Evolutionary conservation across 2,113 vertebrate genomes (phyloP).

Genomic region (Nannobrachium achirus): DNA sequence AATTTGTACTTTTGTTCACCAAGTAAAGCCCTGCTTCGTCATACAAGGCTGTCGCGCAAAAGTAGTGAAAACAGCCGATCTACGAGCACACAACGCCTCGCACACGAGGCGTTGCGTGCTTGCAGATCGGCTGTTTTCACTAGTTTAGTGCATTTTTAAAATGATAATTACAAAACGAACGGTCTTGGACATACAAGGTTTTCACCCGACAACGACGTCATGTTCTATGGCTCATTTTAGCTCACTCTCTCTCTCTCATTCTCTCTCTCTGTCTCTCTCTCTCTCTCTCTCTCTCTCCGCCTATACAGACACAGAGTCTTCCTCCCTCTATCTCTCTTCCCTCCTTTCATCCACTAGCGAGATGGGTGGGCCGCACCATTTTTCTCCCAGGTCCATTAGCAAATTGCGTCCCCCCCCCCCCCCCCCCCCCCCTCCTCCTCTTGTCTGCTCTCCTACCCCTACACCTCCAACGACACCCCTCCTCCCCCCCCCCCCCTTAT

Average conservation of each 20-base stretch:
- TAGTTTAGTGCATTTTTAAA: too few species aligned
- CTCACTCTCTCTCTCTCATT: neutral
- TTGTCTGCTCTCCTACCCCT: slow-evolving; percentile 6
- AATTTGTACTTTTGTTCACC: too few species aligned
- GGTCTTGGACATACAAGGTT: too few species aligned
- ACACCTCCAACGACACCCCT: slow-evolving; percentile 24
- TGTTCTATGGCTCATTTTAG: slow-evolving; percentile 43
- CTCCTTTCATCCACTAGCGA: slow-evolving; percentile 35
- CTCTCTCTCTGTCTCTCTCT: neutral
- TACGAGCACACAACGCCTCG: too few species aligned
- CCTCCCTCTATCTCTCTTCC: neutral
- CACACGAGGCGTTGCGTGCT: too few species aligned
- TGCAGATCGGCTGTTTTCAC: too few species aligned
- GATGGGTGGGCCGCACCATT: slow-evolving; percentile 42
- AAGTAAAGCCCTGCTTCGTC: too few species aligned
- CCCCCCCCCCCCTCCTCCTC: slow-evolving; percentile 24
- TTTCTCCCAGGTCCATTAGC: slow-evolving; percentile 76
- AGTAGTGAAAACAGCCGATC: too few species aligned
- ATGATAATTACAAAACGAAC: too few species aligned
- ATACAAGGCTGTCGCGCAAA: too few species aligned
- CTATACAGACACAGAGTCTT: slow-evolving; percentile 40
- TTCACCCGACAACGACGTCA: too few species aligned
- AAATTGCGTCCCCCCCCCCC: slow-evolving; percentile 66
- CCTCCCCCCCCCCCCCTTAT: slow-evolving; percentile 37
- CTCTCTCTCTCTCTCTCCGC: slow-evolving; percentile 13